Evolutionary conservation across 2,888 invertebrate genomes (phyloP), one percentile per base, ranked within the genome.

Genomic region (Drosophila barbarae): DNA sequence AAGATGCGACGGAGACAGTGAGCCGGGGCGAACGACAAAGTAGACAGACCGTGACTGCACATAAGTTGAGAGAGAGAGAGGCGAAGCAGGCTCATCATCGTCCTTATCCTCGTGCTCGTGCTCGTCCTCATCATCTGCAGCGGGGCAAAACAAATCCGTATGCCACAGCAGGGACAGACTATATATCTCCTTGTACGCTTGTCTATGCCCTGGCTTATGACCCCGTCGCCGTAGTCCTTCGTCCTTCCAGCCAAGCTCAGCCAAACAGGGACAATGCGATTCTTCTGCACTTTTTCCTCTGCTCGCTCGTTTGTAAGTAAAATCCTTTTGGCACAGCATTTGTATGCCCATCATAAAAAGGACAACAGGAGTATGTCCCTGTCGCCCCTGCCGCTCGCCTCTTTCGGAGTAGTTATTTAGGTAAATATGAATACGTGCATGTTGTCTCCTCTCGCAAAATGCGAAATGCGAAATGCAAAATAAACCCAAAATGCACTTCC

Each of bases 221-320:
- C 52, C 66, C 66, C 44, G 30, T 46, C 44, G 28, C 23, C 21
- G 8, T n/a, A 8, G 21, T 18, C 39, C 39, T 18, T 39, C 52
- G 41, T 58, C 58, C 15, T 18, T 2, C 36, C 15, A 26, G 18
- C 30, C 18, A 30, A 46, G 46, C 46, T 30, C 30, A 46, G 28
- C 21, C 13, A 44, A 47, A 47, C 18, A 46, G 59, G 41, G 47
- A 83, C 79, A 80, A 80, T 85, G 84, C 84, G 80, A 82, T 80
- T 85, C 82, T 80, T 80, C 85, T 61, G 84, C 85, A 83, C 84
- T 74, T 80, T 79, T 80, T 80, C 70, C 74, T 60, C 51, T 68
- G 77, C 85, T 79, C 72, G 84, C 84, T 80, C 79, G 85, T 74
- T 80, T 85, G 84, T 85, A 85, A 80, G 85, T 70, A 83, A 85